phyloP scores from a whole-genome alignment of 2,113 vertebrate genomes.

The Burhinus oedicnemus region DNA sequence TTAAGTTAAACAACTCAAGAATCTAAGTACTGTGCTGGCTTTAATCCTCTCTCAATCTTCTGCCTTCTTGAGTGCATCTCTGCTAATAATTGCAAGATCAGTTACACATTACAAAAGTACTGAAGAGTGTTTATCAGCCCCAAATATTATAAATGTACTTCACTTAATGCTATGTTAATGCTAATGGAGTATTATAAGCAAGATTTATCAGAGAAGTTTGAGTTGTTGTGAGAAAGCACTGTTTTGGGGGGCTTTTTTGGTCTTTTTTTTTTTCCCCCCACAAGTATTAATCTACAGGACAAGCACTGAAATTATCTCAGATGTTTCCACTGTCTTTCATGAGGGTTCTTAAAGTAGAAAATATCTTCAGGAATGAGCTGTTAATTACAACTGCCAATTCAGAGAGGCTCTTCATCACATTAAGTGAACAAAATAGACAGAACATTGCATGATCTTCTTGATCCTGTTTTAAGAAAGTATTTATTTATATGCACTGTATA shows the following conservation, averaged over 20 bases:
- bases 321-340: not conserved
- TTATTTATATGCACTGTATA: not conserved
- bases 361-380: not conserved
- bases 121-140: not conserved
- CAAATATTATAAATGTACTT: not conserved
- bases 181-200: not conserved
- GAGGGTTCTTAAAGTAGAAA: not conserved
- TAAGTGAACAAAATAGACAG: not conserved
- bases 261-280: fast-evolving
- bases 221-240: not conserved
- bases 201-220: not conserved
- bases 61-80: not conserved
- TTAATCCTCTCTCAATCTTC: not conserved
- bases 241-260: too few species aligned
- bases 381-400: not conserved
- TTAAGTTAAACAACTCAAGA: not conserved
- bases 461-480: not conserved
- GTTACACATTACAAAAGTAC: not conserved
- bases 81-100: not conserved
- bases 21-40: not conserved
- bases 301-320: not conserved
- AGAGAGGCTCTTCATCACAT: not conserved
- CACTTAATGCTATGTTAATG: not conserved
- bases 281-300: not conserved
- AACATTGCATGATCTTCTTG: not conserved